Evolutionary conservation across 2,888 invertebrate species (phyloP), one percentile per base, ranked within the genome.

Genomic region (Drosophila cognata): DNA sequence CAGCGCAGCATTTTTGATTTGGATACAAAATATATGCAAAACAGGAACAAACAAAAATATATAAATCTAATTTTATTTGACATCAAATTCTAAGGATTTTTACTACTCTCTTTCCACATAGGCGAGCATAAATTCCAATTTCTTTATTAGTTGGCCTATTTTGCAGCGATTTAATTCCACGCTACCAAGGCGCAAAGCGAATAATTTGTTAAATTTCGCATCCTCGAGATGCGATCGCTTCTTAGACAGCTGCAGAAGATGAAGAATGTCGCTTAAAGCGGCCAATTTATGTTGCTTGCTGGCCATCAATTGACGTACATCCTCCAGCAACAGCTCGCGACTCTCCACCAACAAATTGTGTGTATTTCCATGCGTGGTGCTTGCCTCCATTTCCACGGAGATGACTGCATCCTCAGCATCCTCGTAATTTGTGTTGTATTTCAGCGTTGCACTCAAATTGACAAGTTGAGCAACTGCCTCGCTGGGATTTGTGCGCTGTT

Each of bases 71-170:
- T 38, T 69, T 72, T 60, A 69, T 67, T 63, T 84, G 76, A 59
- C 69, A 46, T 28, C 16, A 36, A 69, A 60, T 29, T 87, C 74
- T 84, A 18, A 59, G 59, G 25, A 41, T 35, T 46, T 25, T 46
- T 46, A 46, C 25, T 84, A 57, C 11, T 85, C 85, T 36, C 77
- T 68, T 11, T 51, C 29, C 10, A 84, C 90, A 72, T 89, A 97
- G 0, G 96, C 95, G 71, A 97, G 92, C 92, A 96, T 95, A 93
- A 95, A 97, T 89, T 96, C 96, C 2, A 97, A 88, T 93, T 96
- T 97, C 88, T 95, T 96, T 0, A 95, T 89, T 77, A 94, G 93
- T 67, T 94, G 94, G 77, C 94, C 94, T 10, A 96, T 85, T 91
- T 94, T 94, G 53, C 93, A 94, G 57, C 94, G 91, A 69, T 95